phyloP scores from a whole-genome alignment of 2,113 vertebrate species.

The Callorhinus ursinus region DNA sequence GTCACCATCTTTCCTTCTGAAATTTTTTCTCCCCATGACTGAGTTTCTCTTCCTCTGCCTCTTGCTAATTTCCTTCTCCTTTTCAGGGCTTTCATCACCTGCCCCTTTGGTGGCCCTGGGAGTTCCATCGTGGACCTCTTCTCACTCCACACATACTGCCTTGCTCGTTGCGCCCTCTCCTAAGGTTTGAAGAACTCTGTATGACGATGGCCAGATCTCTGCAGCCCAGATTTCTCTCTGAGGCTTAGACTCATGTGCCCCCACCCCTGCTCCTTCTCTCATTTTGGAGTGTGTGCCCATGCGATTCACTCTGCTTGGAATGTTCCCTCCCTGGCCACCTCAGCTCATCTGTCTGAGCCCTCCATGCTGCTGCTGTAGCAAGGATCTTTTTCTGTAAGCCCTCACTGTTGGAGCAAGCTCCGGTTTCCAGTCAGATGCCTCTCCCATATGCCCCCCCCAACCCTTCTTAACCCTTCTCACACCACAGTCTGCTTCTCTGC shows the following conservation, averaged over 20 bases:
- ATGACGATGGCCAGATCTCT: not conserved
- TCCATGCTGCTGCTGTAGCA: not conserved
- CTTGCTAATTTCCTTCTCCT: not conserved
- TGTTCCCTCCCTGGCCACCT: not conserved
- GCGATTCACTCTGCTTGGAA: not conserved
- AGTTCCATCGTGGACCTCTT: not conserved
- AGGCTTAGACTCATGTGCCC: not conserved
- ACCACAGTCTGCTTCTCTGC: not conserved
- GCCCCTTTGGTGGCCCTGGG: not conserved
- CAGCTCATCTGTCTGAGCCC: not conserved
- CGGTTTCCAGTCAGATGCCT: not conserved
- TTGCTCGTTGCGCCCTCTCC: not conserved
- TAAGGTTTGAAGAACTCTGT: not conserved
- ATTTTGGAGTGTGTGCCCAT: not conserved
- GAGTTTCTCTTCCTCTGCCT: not conserved
- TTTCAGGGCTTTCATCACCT: not conserved
- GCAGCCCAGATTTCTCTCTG: not conserved
- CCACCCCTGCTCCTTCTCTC: not conserved
- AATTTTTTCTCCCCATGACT: not conserved
- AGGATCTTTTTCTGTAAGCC: not conserved
- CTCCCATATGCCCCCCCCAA: not conserved
- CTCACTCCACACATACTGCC: not conserved
- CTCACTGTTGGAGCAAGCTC: not conserved
- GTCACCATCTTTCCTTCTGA: not conserved
- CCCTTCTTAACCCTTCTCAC: not conserved